phyloP scores from a whole-genome alignment of 2,888 invertebrate species.

The Morpho deidamia region DNA sequence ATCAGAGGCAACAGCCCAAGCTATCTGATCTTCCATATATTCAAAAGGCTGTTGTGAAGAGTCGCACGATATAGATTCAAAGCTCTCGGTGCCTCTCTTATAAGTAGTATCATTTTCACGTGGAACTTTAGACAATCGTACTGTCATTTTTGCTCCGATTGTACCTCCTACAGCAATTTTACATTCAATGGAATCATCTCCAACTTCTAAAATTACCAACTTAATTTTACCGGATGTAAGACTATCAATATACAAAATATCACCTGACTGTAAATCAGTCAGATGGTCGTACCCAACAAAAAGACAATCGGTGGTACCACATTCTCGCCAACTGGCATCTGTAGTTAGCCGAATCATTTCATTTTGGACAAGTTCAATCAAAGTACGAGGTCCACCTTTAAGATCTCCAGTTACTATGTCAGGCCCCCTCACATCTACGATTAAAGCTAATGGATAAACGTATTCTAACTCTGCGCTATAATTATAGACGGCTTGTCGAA shows the following conservation, averaged over 20 bases:
- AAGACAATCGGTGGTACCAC: slow-evolving; percentile 74
- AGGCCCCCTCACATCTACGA: slow-evolving; percentile 61
- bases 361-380: slow-evolving; percentile 50
- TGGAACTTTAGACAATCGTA: slow-evolving; percentile 72
- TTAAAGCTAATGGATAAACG: slow-evolving; percentile 67
- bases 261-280: slow-evolving; percentile 67
- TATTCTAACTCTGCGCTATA: slow-evolving; percentile 68
- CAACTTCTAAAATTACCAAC: slow-evolving; percentile 51
- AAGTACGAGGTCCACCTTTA: slow-evolving; percentile 53
- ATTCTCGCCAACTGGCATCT: slow-evolving; percentile 71
- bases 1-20: slow-evolving; percentile 64
- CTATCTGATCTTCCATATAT: slow-evolving; percentile 74
- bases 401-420: slow-evolving; percentile 63
- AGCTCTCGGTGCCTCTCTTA: slow-evolving; percentile 58
- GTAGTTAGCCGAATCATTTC: slow-evolving; percentile 67
- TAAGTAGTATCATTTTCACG: slow-evolving; percentile 52
- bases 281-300: slow-evolving; percentile 75
- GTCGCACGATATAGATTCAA: slow-evolving; percentile 72
- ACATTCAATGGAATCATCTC: slow-evolving; percentile 71
- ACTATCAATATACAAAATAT: slow-evolving; percentile 69
- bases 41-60: slow-evolving; percentile 85
- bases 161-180: slow-evolving; percentile 71
- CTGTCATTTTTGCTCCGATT: slow-evolving; percentile 70
- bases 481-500: slow-evolving; percentile 67
- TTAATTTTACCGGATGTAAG: slow-evolving; percentile 54